phyloP scores from a whole-genome alignment of 92 coral and sea anemone species.

The Phenganax marumi region DNA sequence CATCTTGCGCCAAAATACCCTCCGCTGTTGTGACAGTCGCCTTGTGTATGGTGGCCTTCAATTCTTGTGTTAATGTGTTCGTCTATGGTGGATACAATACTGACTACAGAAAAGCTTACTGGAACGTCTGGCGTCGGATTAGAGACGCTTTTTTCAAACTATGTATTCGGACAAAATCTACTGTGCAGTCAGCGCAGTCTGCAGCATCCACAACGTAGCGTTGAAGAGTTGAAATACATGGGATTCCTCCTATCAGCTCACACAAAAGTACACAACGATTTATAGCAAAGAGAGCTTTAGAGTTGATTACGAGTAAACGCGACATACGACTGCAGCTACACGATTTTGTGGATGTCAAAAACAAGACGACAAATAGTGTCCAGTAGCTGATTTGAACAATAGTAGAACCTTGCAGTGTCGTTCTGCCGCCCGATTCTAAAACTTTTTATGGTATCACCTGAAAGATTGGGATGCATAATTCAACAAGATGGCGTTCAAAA shows the following conservation, averaged over 20 bases:
- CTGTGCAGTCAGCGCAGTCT: not conserved
- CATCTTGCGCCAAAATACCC: constrained; percentile 53
- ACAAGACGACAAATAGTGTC: too few relatives aligned
- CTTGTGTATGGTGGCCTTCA: constrained; percentile 75
- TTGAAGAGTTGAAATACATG: not conserved
- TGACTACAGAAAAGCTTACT: constrained; percentile 53
- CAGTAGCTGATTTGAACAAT: too few relatives aligned
- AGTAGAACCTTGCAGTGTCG: too few relatives aligned
- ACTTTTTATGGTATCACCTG: too few relatives aligned
- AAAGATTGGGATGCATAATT: too few relatives aligned
- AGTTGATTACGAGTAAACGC: too few relatives aligned
- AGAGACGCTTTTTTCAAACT: not conserved
- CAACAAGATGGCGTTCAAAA: too few relatives aligned
- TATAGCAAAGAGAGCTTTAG: not conserved
- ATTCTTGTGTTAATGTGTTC: constrained; percentile 85
- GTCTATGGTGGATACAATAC: constrained; percentile 89
- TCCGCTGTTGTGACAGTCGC: constrained; percentile 66
- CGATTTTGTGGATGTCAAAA: too few relatives aligned
- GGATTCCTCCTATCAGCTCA: not conserved
- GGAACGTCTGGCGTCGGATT: constrained; percentile 7
- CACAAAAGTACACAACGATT: not conserved
- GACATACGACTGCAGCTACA: too few relatives aligned
- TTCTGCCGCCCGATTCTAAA: too few relatives aligned
- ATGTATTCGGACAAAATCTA: not conserved
- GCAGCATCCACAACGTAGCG: not conserved